A percentile compares a stretch with the other conserved stretches of the same genome.
Conservation (phyloP, 2,888 invertebrate genomes). For the Drosophila pegasa region DNA sequence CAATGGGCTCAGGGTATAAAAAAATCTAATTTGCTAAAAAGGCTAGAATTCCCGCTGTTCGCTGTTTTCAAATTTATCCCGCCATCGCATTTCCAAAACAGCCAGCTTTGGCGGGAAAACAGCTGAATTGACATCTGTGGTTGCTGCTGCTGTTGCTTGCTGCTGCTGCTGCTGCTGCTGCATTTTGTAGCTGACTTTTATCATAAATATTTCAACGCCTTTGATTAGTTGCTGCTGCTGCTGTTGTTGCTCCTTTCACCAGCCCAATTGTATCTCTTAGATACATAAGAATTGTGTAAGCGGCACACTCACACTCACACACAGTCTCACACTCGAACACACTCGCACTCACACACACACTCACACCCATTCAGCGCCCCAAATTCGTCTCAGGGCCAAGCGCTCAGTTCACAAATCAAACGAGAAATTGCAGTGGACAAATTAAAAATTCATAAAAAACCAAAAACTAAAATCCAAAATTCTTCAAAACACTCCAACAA, state of each 20-base stretch:
- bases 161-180: constrained; percentile 22
- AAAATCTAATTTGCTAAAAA: too few species aligned
- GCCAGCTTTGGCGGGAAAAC: too few species aligned
- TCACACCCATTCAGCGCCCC: background rate
- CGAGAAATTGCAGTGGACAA: constrained; percentile 60
- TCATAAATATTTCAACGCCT: constrained; percentile 77
- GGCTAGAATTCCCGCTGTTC: too few species aligned
- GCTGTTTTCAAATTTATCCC: too few species aligned
- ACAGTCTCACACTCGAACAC: constrained; percentile 9
- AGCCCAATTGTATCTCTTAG: constrained; percentile 33
- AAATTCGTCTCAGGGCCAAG: constrained; percentile 23
- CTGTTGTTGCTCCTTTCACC: constrained; percentile 53
- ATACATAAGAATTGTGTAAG: constrained; percentile 53
- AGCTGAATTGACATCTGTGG: too few species aligned
- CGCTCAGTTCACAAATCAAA: constrained; percentile 55
- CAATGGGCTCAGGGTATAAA: too few species aligned
- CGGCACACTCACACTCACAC: constrained; percentile 37
- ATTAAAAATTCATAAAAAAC: constrained; percentile 74
- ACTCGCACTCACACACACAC: constrained; percentile 1
- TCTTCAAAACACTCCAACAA: constrained; percentile 31
- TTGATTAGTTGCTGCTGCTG: constrained; percentile 43
- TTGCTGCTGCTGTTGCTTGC: background rate
- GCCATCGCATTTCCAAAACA: too few species aligned
- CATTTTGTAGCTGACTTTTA: constrained; percentile 59
- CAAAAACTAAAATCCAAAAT: constrained; percentile 58